Percentiles rank a stretch among this genome's conserved stretches.
Conservation (phyloP, 2,888 invertebrate genomes). For the Lepetodrilus schrolli region DNA sequence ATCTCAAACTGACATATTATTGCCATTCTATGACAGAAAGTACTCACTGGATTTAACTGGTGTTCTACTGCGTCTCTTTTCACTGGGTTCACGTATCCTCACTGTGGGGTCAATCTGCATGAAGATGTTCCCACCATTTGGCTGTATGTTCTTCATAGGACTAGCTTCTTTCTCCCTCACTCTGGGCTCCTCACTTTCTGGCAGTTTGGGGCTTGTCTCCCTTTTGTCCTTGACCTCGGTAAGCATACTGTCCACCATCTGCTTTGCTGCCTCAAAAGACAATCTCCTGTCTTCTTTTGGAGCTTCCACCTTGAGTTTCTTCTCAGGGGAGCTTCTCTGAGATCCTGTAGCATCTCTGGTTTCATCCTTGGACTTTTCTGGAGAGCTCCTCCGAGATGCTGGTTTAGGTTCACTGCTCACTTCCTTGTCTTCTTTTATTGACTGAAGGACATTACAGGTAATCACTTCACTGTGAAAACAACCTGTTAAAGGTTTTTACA, state of each 20-base stretch:
- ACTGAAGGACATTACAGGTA: no score
- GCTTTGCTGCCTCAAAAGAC: background rate
- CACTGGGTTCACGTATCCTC: conserved; percentile 35
- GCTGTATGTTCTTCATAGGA: conserved; percentile 16
- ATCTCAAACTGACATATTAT: no score
- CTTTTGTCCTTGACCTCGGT: conserved; percentile 33
- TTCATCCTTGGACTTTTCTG: background rate
- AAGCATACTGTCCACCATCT: conserved; percentile 19
- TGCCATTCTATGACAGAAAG: background rate
- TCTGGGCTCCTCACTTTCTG: conserved; percentile 37
- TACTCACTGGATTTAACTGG: conserved; percentile 35
- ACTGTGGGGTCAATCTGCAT: conserved; percentile 61
- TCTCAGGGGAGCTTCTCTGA: background rate
- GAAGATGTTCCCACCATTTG: conserved; percentile 53
- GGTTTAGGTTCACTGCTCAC: background rate
- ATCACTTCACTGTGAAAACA: no score
- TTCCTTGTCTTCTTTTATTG: background rate
- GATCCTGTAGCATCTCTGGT: background rate
- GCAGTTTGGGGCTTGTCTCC: conserved; percentile 36
- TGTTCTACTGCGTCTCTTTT: conserved; percentile 30
- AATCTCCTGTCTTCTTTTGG: background rate
- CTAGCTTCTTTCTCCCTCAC: conserved; percentile 29
- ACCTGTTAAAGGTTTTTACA: background rate
- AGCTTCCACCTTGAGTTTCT: background rate
- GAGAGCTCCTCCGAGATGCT: background rate